A percentile compares a stretch with the other conserved stretches of the same genome.
phyloP scores from a whole-genome alignment of 2,888 invertebrate genomes.

The Drosophila multiciliata region DNA sequence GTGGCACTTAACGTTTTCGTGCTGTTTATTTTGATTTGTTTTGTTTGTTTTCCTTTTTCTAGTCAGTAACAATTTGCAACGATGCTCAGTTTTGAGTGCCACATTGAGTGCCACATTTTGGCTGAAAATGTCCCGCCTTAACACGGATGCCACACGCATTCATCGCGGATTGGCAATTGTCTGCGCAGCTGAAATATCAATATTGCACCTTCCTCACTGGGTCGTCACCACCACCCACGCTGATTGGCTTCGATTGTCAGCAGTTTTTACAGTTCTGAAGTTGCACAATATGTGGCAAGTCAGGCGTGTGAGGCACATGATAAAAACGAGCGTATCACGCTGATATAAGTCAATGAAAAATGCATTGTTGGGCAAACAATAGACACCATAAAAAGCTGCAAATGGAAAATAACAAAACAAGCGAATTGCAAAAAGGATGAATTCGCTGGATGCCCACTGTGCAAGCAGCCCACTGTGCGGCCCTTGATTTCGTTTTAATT shows the following conservation, averaged over 20 bases:
- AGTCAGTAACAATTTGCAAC: background rate
- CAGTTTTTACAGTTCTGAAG: constrained; percentile 36
- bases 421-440: background rate
- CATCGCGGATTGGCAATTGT: background rate
- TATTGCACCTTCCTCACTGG: background rate
- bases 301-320: constrained; percentile 34
- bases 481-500: constrained; percentile 52
- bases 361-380: background rate
- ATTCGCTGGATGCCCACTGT: background rate
- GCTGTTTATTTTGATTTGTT: background rate
- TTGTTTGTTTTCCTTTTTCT: background rate
- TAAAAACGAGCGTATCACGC: constrained; percentile 9
- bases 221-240: background rate
- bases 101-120: background rate
- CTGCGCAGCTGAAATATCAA: background rate
- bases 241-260: constrained; percentile 58
- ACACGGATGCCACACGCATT: background rate
- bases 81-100: background rate
- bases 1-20: constrained; percentile 12
- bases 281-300: constrained; percentile 61
- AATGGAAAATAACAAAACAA: constrained; percentile 13
- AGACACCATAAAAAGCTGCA: constrained; percentile 11
- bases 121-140: constrained; percentile 1
- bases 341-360: constrained; percentile 39
- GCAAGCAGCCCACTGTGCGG: constrained; percentile 50